phyloP scores from a whole-genome alignment of 2,113 vertebrate genomes.

The Chlamydotis undulata region DNA sequence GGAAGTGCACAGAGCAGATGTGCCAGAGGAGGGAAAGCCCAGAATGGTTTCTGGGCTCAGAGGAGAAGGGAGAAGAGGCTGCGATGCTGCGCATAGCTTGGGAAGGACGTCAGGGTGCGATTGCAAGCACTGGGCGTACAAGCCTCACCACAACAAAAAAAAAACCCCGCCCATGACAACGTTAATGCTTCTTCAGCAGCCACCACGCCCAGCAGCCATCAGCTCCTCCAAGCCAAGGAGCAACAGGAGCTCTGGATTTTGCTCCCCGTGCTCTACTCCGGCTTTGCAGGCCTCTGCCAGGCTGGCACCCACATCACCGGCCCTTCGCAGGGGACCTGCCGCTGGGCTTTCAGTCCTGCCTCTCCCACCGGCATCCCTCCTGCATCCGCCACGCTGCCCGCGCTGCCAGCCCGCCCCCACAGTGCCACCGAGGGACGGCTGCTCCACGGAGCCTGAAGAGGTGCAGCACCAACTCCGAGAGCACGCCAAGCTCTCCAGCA shows the following conservation, averaged over 20 bases:
- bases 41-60: not conserved
- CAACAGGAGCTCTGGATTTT: not conserved
- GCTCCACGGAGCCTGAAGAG: not conserved
- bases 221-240: not conserved
- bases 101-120: not conserved
- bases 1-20: not conserved
- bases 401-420: not conserved
- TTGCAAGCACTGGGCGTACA: not conserved
- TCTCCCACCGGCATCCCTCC: not conserved
- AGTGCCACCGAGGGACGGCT: fast-evolving
- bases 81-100: not conserved
- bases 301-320: not conserved
- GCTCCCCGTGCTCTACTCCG: fast-evolving
- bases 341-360: not conserved
- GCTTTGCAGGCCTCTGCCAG: not conserved
- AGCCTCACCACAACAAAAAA: not conserved
- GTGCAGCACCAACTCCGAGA: not conserved
- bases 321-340: not conserved
- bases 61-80: not conserved
- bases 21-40: not conserved
- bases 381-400: not conserved
- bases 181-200: fast-evolving
- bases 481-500: not conserved
- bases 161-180: fast-evolving
- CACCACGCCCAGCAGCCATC: not conserved